Conservation (phyloP, 2,797 vertebrate genomes). For the Labeo calbasu region DNA sequence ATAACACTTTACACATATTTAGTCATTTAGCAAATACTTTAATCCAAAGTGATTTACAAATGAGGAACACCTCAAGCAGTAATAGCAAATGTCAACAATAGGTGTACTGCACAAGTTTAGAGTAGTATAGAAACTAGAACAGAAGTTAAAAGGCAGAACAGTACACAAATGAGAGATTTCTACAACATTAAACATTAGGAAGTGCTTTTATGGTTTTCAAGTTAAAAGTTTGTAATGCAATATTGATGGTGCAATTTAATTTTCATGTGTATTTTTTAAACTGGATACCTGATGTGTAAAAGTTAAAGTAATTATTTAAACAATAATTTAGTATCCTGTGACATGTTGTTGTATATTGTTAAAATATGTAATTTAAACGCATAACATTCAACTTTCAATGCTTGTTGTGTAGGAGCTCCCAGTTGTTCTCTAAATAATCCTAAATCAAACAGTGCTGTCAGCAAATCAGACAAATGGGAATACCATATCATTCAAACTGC, state of each 20-base stretch:
- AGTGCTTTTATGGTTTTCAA: neutral
- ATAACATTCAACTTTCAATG: neutral
- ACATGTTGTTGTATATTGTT: neutral
- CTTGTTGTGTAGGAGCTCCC: neutral
- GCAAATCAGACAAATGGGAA: constrained; percentile 1
- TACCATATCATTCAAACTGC: neutral
- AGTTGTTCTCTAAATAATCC: constrained; percentile 4
- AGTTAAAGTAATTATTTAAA: neutral
- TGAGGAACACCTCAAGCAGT: neutral
- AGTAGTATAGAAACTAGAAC: neutral
- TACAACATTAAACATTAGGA: neutral
- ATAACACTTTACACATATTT: no score
- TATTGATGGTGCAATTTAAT: no score
- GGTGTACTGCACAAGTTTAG: neutral
- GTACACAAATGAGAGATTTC: constrained; percentile 4
- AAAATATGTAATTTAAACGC: neutral
- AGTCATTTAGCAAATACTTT: neutral
- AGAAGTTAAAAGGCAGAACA: constrained; percentile 13
- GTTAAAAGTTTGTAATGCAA: neutral
- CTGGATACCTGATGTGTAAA: neutral
- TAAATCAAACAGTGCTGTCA: neutral
- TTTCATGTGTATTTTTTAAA: neutral
- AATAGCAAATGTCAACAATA: neutral
- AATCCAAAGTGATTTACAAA: neutral
- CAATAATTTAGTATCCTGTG: neutral